Evolutionary conservation across 1,140 invertebrate genomes (phyloP), one percentile per base, ranked within the genome.

Genomic region (Matsumurasca onukii): DNA sequence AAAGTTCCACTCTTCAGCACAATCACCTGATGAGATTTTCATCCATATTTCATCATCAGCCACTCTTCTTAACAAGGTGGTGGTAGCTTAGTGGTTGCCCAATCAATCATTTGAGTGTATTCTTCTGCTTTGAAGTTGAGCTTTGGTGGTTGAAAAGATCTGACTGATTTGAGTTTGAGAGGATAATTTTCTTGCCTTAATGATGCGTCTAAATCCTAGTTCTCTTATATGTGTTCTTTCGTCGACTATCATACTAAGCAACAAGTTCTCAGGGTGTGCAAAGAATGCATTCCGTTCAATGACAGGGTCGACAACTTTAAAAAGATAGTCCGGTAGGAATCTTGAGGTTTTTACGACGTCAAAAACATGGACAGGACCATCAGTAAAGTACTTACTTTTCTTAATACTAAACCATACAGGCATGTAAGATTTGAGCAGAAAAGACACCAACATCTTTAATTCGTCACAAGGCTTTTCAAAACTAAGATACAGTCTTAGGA

Each of bases 331-430:
- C n/a, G 62, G 31, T 20, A 64, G 31, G 31, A 34, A 64, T 64
- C 29, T n/a, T 64, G 62, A 34, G 3, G 29, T 29, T 68, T 70
- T 51, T 22, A 70, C 68, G 17, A 57, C 25, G 39, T 68, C 2
- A 70, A 63, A 70, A 31, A 70, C 51, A 63, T 70, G 69, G 61
- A 62, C 63, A 49, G 69, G 66, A 27, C 62, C 55, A 51, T 68
- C 52, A 27, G 66, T 70, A 49, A 70, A 63, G 31, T 69, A 49
- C 25, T 61, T 30, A 34, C 62, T 34, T 13, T 5, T 57, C 63
- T 72, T 74, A n/a, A 74, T 76, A 9, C 31, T 31, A 63, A 75
- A 76, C 73, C 70, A 76, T n/a, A 67, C 17, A 30, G 71, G 71
- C 9, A 65, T 63, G 39, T 74, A 75, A 29, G 69, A 51, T 68